Percentiles rank a stretch among this genome's conserved stretches.
These are phyloP conservation scores for Taenioides sp. DNA, from an alignment of 2,797 vertebrate species.

Conservation along the genomic window DNA sequence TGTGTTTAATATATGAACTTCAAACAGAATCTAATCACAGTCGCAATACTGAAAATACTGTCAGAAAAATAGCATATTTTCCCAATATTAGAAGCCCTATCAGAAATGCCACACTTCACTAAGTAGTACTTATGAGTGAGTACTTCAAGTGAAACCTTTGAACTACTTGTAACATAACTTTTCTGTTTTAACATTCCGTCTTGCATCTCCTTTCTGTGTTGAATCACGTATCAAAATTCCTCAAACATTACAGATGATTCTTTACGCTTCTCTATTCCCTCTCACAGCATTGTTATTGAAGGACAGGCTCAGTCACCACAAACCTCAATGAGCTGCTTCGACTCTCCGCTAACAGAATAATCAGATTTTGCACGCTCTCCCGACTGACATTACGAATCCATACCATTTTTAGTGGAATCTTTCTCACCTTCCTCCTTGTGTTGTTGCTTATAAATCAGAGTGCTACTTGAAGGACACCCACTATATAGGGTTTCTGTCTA, in stretches of 20 bases:
- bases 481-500: constrained; percentile 70
- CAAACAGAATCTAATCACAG: too few species aligned
- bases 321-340: constrained; percentile 36
- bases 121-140: neutral
- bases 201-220: constrained; percentile 4
- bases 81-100: too few species aligned
- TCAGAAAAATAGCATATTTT: too few species aligned
- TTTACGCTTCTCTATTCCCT: constrained; percentile 35
- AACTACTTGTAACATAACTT: neutral
- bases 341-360: constrained; percentile 45
- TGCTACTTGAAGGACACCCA: constrained; percentile 70
- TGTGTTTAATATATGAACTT: too few species aligned
- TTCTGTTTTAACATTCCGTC: neutral
- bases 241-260: constrained; percentile 17
- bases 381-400: constrained; percentile 20
- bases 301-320: constrained; percentile 43
- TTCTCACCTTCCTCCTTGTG: constrained; percentile 27
- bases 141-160: neutral
- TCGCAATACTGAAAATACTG: too few species aligned
- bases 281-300: constrained; percentile 22
- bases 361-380: constrained; percentile 39
- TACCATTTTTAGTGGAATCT: constrained; percentile 25
- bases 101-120: neutral
- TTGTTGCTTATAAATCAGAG: constrained; percentile 59
- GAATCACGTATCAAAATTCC: constrained; percentile 30